These are phyloP conservation scores for Ptilonorhynchus violaceus DNA, from an alignment of 2,113 vertebrate genomes.

Conservation along the genomic window DNA sequence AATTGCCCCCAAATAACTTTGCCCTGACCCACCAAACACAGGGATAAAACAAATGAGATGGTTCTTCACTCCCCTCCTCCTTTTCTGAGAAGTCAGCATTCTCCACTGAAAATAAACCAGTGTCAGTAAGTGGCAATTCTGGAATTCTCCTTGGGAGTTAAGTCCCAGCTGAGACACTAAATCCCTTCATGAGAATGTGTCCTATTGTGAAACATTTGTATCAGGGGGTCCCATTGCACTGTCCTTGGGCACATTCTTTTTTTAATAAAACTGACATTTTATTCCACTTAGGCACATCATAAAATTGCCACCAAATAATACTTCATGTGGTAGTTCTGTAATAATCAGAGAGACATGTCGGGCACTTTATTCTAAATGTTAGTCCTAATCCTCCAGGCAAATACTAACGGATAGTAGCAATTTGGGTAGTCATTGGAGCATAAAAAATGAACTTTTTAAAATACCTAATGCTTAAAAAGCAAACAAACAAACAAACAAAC, in stretches of 20 bases:
- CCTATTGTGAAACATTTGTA: not conserved
- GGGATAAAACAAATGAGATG: conserved; percentile 37
- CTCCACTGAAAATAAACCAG: conserved; percentile 52
- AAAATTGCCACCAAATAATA: conserved; percentile 21
- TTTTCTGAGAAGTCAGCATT: conserved; percentile 61
- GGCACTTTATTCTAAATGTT: conserved; percentile 13
- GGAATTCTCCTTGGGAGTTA: conserved; percentile 36
- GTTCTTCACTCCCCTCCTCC: not conserved
- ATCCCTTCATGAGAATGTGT: not conserved
- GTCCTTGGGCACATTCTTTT: conserved; percentile 18
- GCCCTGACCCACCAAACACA: conserved; percentile 21
- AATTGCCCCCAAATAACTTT: conserved; percentile 34
- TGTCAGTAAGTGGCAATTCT: conserved; percentile 46
- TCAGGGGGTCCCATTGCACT: not conserved
- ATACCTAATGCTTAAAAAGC: not conserved
- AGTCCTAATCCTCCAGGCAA: conserved; percentile 23
- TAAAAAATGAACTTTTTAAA: conserved; percentile 37
- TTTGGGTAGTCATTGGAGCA: not conserved
- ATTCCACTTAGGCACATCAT: not conserved
- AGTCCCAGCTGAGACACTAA: conserved; percentile 30
- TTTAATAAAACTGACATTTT: conserved; percentile 13
- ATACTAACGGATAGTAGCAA: not conserved
- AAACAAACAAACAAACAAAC: conserved; percentile 8
- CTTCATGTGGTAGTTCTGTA: conserved; percentile 2
- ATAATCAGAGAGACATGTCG: not conserved